These are phyloP conservation scores for Halocynthia aurantium DNA, from an alignment of 23 tunicate species.

Conservation along the genomic window DNA sequence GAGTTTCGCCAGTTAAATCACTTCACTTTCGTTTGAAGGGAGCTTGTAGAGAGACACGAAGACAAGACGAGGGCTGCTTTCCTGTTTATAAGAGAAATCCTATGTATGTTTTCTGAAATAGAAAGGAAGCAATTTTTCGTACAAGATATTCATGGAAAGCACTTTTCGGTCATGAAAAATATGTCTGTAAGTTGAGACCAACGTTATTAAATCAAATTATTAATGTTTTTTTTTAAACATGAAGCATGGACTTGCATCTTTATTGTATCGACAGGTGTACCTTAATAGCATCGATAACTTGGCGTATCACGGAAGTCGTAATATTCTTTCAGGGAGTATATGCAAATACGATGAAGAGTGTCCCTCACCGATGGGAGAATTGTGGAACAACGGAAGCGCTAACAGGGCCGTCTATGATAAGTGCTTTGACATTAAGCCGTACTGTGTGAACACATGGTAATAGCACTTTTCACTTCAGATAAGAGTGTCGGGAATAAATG, in stretches of 20 bases:
- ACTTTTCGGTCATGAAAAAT: conserved; percentile 1
- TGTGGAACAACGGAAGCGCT: conserved; percentile 12
- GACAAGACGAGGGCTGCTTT: conserved; percentile 17
- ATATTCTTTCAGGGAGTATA: conserved; percentile 9
- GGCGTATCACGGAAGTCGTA: conserved; percentile 13
- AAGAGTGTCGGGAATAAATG: background rate
- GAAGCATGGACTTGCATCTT: background rate
- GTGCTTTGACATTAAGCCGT: conserved; percentile 13
- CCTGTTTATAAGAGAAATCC: conserved; percentile 5
- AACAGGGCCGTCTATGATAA: conserved; percentile 11
- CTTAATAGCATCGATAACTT: conserved; percentile 7
- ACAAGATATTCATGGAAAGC: conserved; percentile 23
- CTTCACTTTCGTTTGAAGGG: background rate
- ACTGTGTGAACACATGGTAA: conserved; percentile 10
- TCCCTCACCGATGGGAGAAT: conserved; percentile 4
- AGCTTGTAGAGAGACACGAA: background rate
- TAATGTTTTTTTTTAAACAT: background rate
- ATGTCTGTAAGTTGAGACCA: conserved; percentile 16
- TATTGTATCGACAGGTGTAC: background rate
- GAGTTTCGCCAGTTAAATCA: background rate
- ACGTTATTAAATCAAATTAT: background rate
- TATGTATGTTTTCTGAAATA: conserved; percentile 17
- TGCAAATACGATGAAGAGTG: conserved; percentile 24
- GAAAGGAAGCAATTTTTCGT: conserved; percentile 15
- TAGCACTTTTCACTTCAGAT: background rate